Evolutionary conservation across 2,113 vertebrate species (phyloP).

Genomic region (Taurulus bubalis): DNA sequence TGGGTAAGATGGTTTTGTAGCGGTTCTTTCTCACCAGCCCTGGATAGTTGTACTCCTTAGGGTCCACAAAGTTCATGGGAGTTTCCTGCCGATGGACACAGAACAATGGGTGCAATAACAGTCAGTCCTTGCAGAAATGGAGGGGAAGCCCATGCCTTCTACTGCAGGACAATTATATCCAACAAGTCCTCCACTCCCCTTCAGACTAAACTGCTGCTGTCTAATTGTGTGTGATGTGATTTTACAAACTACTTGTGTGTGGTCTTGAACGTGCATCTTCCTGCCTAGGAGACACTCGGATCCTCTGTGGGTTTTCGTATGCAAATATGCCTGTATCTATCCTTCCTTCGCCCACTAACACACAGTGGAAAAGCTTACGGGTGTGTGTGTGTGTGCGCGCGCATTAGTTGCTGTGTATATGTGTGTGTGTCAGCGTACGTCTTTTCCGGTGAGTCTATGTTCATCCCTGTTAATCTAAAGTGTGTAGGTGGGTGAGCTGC

Average conservation of each 20-base stretch:
- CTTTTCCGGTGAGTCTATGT: slow-evolving; percentile 55
- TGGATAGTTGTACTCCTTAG: slow-evolving; percentile 97
- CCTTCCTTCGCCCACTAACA: slow-evolving; percentile 65
- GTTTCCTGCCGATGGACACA: slow-evolving; percentile 88
- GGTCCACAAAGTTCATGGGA: slow-evolving; percentile 99
- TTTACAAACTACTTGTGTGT: slow-evolving; percentile 9
- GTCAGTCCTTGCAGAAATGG: slow-evolving; percentile 23
- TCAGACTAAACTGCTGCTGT: slow-evolving; percentile 14
- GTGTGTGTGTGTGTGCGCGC: slow-evolving; percentile 52
- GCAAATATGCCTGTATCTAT: slow-evolving; percentile 64
- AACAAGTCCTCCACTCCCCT: slow-evolving; percentile 8
- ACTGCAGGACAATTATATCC: neutral
- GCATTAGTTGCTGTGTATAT: slow-evolving; percentile 20
- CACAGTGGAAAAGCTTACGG: slow-evolving; percentile 65
- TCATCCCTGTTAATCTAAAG: slow-evolving; percentile 55
- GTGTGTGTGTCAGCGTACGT: slow-evolving; percentile 37
- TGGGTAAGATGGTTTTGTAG: slow-evolving; percentile 98
- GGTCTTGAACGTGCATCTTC: slow-evolving; percentile 28
- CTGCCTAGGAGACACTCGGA: slow-evolving; percentile 56
- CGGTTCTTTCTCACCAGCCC: slow-evolving; percentile 98
- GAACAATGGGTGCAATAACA: slow-evolving; percentile 48
- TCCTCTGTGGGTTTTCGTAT: slow-evolving; percentile 59
- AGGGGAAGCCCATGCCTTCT: slow-evolving; percentile 12
- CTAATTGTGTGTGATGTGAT: slow-evolving; percentile 21
- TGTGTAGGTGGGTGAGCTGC: slow-evolving; percentile 50